phyloP scores from a whole-genome alignment of 2,113 vertebrate genomes.

The Carlito syrichta region DNA sequence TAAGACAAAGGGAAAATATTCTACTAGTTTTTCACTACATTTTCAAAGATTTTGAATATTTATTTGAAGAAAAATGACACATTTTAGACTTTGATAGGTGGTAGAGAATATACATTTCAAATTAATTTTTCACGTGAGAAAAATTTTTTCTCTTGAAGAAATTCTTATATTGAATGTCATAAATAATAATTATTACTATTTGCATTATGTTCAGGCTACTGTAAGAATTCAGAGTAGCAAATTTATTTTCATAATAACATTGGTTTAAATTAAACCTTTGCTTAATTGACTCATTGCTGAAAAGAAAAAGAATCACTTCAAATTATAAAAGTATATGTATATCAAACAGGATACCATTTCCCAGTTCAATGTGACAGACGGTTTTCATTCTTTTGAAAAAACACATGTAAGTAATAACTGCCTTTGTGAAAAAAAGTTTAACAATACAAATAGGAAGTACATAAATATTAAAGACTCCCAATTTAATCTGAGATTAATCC shows the following conservation, averaged over 20 bases:
- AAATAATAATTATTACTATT: not conserved
- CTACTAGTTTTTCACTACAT: not conserved
- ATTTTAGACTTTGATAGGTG: not conserved
- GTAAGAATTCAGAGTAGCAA: not conserved
- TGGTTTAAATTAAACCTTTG: not conserved
- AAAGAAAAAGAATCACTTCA: not conserved
- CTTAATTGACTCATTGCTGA: not conserved
- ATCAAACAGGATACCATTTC: not conserved
- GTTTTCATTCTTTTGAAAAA: conserved; percentile 2
- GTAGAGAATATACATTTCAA: not conserved
- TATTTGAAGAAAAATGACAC: not conserved
- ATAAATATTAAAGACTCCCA: not conserved
- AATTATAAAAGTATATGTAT: not conserved
- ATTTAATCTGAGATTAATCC: not conserved
- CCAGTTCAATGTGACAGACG: not conserved
- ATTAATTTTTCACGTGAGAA: not conserved
- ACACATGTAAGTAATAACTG: not conserved
- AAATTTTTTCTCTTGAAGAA: not conserved
- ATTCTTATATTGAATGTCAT: not conserved
- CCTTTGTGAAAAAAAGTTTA: not conserved
- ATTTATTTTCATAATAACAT: not conserved
- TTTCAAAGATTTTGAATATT: not conserved
- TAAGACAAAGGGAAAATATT: not conserved
- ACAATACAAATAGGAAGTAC: not conserved
- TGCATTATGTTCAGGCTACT: not conserved